phyloP scores from a whole-genome alignment of 2,888 invertebrate genomes.

The Trichopria drosophilae region DNA sequence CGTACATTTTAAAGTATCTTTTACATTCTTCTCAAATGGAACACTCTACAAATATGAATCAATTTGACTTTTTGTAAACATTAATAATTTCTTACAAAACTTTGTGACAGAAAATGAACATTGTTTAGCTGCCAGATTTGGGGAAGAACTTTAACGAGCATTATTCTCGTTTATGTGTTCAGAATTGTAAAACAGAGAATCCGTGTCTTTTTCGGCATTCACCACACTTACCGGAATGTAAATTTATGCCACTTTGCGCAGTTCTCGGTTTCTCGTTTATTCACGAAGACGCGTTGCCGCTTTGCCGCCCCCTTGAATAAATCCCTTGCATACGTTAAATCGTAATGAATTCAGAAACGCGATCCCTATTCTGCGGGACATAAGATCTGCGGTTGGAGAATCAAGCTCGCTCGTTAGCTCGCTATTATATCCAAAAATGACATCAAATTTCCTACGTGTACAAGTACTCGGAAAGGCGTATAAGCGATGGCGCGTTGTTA shows the following conservation, averaged over 20 bases:
- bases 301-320: constrained; percentile 55
- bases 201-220: too few species aligned
- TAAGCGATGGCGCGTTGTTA: constrained; percentile 33
- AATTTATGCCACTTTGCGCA: constrained; percentile 30
- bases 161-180: too few species aligned
- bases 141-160: too few species aligned
- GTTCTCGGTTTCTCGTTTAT: constrained; percentile 22
- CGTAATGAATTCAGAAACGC: constrained; percentile 54
- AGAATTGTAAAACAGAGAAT: too few species aligned
- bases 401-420: constrained; percentile 5
- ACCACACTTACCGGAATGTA: too few species aligned
- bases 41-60: too few species aligned
- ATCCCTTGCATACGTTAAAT: constrained; percentile 51
- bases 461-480: constrained; percentile 31
- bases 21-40: too few species aligned
- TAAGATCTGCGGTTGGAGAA: constrained; percentile 15
- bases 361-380: constrained; percentile 29
- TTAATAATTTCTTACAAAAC: too few species aligned
- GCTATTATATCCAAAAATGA: constrained; percentile 21
- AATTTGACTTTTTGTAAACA: too few species aligned
- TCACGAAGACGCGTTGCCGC: constrained; percentile 43
- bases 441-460: constrained; percentile 34
- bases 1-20: too few species aligned
- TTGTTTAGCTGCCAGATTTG: too few species aligned
- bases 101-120: too few species aligned